Evolutionary conservation across 1,140 invertebrate species (phyloP).

Genomic region (Listronotus oregonensis): DNA sequence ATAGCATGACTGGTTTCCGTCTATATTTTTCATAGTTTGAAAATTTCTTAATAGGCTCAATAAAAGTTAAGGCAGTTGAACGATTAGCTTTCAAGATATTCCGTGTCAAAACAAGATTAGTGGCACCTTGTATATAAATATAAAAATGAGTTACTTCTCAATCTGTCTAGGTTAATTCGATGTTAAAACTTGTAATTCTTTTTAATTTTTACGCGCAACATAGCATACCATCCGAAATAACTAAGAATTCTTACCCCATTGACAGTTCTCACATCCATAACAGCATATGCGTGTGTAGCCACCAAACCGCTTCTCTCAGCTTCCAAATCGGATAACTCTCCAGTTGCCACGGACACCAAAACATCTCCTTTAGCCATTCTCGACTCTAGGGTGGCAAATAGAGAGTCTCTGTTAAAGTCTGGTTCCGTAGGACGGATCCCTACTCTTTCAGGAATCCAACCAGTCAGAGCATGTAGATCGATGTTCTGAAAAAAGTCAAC

Average conservation of each 20-base stretch:
- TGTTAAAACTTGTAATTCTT: too few species aligned
- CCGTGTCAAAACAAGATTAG: too few species aligned
- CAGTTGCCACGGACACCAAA: constrained; percentile 87
- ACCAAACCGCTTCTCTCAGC: constrained; percentile 90
- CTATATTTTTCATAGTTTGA: too few species aligned
- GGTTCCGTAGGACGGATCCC: constrained; percentile 70
- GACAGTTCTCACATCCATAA: constrained; percentile 84
- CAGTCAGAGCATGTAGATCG: constrained; percentile 94
- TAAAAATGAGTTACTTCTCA: too few species aligned
- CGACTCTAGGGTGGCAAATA: constrained; percentile 79
- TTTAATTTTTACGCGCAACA: too few species aligned
- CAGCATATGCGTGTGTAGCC: constrained; percentile 91
- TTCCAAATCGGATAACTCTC: constrained; percentile 76
- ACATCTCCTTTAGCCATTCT: constrained; percentile 83
- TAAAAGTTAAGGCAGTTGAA: too few species aligned
- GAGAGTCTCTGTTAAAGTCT: constrained; percentile 78
- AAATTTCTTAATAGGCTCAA: too few species aligned
- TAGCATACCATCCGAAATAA: too few species aligned
- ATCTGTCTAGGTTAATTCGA: too few species aligned
- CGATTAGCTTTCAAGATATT: too few species aligned
- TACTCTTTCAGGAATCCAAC: constrained; percentile 95
- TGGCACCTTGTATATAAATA: too few species aligned
- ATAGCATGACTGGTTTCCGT: too few species aligned
- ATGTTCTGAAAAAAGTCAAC: constrained; percentile 77
- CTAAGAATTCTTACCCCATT: constrained; percentile 49